These are phyloP conservation scores for Nebria salina DNA, from an alignment of 2,888 invertebrate genomes.

Conservation along the genomic window DNA sequence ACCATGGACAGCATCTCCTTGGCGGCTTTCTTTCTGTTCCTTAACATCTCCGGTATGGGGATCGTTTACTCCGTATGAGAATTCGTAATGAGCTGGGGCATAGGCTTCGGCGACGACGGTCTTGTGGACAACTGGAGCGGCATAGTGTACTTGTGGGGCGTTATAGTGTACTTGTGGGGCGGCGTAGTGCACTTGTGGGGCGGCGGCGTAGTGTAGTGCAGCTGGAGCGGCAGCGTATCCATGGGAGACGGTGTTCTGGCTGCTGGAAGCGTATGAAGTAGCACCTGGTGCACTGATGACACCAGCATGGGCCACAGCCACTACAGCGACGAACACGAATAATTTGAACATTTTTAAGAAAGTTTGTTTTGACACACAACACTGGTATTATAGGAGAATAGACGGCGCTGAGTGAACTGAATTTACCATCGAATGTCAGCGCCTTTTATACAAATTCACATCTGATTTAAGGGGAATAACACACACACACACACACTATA, in stretches of 20 bases:
- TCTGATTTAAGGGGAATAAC: background rate
- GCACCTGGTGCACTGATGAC: constrained; percentile 65
- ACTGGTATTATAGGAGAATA: background rate
- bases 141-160: constrained; percentile 21
- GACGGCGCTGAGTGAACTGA: constrained; percentile 24
- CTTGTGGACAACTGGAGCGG: constrained; percentile 56
- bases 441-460: background rate
- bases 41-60: constrained; percentile 66
- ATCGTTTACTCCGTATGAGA: constrained; percentile 63
- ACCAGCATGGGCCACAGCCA: constrained; percentile 60
- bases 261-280: constrained; percentile 46
- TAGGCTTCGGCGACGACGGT: constrained; percentile 60
- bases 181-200: constrained; percentile 52
- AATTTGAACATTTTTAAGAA: constrained; percentile 14
- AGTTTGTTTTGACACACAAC: background rate
- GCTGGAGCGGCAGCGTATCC: constrained; percentile 53
- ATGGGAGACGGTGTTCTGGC: constrained; percentile 29
- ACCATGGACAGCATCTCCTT: constrained; percentile 65
- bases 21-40: constrained; percentile 64
- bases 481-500: background rate
- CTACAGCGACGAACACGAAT: constrained; percentile 59
- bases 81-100: constrained; percentile 64
- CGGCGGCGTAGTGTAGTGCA: constrained; percentile 61
- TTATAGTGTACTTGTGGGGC: background rate
- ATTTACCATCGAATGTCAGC: background rate